Conservation (phyloP, 2,888 invertebrate species). For the Andricus quercusramuli region DNA sequence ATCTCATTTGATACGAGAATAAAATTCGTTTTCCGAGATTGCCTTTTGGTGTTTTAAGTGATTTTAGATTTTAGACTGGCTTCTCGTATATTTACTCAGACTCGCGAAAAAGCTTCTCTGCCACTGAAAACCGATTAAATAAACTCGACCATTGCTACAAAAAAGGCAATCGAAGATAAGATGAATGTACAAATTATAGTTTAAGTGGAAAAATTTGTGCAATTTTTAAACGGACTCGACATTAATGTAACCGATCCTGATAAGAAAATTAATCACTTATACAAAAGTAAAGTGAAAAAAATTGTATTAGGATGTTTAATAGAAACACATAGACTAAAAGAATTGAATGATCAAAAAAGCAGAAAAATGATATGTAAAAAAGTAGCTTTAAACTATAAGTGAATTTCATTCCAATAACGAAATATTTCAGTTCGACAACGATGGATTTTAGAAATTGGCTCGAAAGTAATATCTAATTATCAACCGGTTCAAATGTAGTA, state of each 20-base stretch:
- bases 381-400: not conserved
- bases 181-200: not conserved
- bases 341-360: not conserved
- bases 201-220: not conserved
- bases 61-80: not conserved
- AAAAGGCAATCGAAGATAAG: not conserved
- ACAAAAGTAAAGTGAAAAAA: not conserved
- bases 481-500: not conserved
- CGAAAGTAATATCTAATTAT: not conserved
- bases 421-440: not conserved
- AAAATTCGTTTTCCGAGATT: conserved; percentile 28
- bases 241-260: not conserved
- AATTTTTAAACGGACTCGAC: not conserved
- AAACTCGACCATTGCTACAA: not conserved
- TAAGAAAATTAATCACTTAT: too few relatives aligned
- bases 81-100: conserved; percentile 18
- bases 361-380: not conserved
- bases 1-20: not conserved
- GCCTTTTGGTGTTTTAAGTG: conserved; percentile 10
- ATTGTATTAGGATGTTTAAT: not conserved
- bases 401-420: not conserved
- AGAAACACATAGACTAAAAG: not conserved
- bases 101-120: conserved; percentile 14
- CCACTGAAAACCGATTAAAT: conserved; percentile 15
- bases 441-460: not conserved